Evolutionary conservation across 2,797 vertebrate genomes (phyloP).

Genomic region (Brotogeris chrysoptera): DNA sequence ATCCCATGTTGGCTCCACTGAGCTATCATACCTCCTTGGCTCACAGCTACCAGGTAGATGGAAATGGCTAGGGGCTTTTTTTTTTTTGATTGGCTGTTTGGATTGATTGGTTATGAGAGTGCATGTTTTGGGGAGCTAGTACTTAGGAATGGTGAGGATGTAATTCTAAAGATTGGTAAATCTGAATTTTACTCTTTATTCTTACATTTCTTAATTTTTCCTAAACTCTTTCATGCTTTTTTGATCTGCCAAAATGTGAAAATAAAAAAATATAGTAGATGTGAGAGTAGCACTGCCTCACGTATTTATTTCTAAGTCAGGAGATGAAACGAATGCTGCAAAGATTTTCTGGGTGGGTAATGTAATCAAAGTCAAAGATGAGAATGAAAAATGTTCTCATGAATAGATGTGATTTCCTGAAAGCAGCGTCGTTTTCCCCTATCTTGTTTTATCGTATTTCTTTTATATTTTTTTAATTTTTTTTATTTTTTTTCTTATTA

Average conservation of each 20-base stretch:
- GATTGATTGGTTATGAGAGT: background rate
- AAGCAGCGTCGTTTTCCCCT: background rate
- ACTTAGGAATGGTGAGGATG: background rate
- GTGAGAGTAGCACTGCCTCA: background rate
- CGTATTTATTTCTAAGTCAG: background rate
- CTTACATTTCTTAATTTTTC: background rate
- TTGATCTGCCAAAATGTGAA: background rate
- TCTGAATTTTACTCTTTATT: background rate
- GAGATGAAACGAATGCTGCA: background rate
- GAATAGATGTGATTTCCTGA: background rate
- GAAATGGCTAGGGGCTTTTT: background rate
- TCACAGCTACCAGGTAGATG: background rate
- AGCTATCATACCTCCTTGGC: background rate
- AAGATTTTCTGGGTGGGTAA: background rate
- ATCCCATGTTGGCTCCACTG: background rate
- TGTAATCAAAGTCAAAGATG: background rate
- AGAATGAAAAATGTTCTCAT: background rate
- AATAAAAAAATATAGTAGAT: background rate
- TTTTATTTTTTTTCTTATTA: background rate
- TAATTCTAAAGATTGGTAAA: background rate
- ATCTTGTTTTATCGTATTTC: background rate
- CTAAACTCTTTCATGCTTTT: background rate
- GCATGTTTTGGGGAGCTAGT: background rate
- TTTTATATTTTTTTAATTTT: background rate
- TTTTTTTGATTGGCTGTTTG: background rate